Evolutionary conservation across 2,797 vertebrate genomes (phyloP), one percentile per base, ranked within the genome.

Genomic region (Oophaga sylvatica): DNA sequence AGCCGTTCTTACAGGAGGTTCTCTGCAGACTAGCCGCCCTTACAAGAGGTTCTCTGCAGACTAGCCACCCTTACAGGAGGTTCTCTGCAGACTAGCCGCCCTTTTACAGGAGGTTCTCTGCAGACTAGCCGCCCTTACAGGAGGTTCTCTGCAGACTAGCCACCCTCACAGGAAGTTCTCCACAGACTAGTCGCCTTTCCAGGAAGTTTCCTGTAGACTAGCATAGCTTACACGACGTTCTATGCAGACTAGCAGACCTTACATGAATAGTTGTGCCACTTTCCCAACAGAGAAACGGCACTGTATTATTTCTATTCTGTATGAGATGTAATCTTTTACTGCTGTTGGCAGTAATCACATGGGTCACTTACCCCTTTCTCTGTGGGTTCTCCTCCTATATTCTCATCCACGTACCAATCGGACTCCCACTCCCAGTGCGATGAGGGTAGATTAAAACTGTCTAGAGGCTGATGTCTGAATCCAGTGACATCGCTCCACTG

Each of bases 361-460:
- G 13, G 13, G 63, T 65, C 8, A 95, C 96, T 95, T 94, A 98
- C 98, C 94, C 92, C 97, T 96, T 97, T 98, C 92, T 98, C 98
- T 22, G 97, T 98, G 93, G 96, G 96, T 75, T 99, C 97, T 87
- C 98, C 98, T 90, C 96, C 97, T 90, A 97, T 97, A 93, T 97
- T 99, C 92, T 98, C 97, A 91, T 99, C 98, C 92, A 96, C 93
- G 68, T 97, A 96, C 98, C 98, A 99, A 94, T 98, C 97, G 0
- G 95, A 96, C 88, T 99, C 98, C 98, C 98, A 99, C 90, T 98
- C 97, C 98, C 98, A 99, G 93, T 96, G 96, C 22, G 92, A 92
- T 0, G 98, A 99, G 29, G 97, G 96, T 79, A 98, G 95, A 9
- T 67, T 92, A 92, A 98, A 98, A 90, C 93, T 91, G 81, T 96